Evolutionary conservation across 30 jellyfish, hydroid and myxozoan species (phyloP), one percentile per base, ranked within the genome.

Genomic region (Clytia hemisphaerica): DNA sequence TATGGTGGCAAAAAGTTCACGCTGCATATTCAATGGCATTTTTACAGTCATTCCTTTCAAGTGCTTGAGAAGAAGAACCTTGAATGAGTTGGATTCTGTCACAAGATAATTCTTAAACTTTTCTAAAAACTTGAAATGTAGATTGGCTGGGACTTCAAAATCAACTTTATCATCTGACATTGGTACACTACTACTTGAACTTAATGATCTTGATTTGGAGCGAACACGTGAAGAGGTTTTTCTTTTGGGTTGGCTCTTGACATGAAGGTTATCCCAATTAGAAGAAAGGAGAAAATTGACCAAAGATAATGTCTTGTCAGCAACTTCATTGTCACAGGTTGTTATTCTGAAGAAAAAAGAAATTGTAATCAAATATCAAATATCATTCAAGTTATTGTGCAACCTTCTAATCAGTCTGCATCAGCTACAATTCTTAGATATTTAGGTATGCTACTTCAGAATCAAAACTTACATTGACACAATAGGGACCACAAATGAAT

Each of bases 401-500:
- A n/a, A n/a, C n/a, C n/a, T n/a, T n/a, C n/a, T n/a, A n/a, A n/a
- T n/a, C n/a, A n/a, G n/a, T n/a, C n/a, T n/a, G n/a, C n/a, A n/a
- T n/a, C n/a, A n/a, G n/a, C n/a, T n/a, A n/a, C n/a, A n/a, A n/a
- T n/a, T n/a, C n/a, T n/a, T n/a, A n/a, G n/a, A n/a, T n/a, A n/a
- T n/a, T n/a, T n/a, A n/a, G n/a, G n/a, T n/a, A n/a, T n/a, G 19
- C 14, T 12, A 42, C 19, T 21, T 21, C 19, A 12, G 14, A 42
- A 42, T 62, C n/a, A 24, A n/a, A 14, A 53, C 36, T 12, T 32
- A 78, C 93, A 83, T 61, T 27, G 55, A 40, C 16, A 69, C 73
- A 45, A 81, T 51, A 1, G 60, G 79, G 19, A 64, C 14, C 12
- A 71, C 58, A 27, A 65, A 72, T 36, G 72, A 87, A 62, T 81